Base-by-base conservation (phyloP, 2,888 invertebrate species). In the Ichneumon xanthorius region DNA sequence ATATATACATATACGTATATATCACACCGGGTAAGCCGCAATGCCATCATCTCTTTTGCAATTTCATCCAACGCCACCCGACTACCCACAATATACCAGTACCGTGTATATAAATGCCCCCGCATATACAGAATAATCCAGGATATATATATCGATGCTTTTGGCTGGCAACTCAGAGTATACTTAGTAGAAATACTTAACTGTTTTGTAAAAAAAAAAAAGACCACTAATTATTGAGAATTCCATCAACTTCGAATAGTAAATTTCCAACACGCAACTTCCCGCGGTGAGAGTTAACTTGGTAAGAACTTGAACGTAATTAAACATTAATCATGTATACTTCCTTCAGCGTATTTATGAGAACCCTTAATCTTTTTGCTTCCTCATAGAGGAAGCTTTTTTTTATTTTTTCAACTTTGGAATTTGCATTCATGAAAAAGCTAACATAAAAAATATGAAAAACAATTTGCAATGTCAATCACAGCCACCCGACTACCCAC, bases 31-130 rank as follows among this genome's bases (percentile, higher is more conserved):
- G 16, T 53, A 61, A 80, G 67, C 76, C 71, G 58, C 72, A 50
- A 73, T 73, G 45, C 19, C 53, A 30, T 80, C 50, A 48, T 84
- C 61, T 78, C 68, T 73, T 63, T 73, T 53, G 67, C 65, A 67
- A 77, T 77, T 77, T 77, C 37, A 37, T 16, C 53, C 22, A 67
- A 33, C 40, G 55, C 45, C 65, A 65, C 33, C 33, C 30, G 16
- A 33, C 63, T 63, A 30, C 63, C 63, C 76, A 37, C 45, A 48
- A 63, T 75, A 50, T 30, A 75, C 33, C 40, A 19, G 48, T 50
- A 63, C 19, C 63, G 3, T 45, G 48, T 61, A 14, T 61, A 61
- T 73, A 73, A 73, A 61, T 58, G 26, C 37, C 37, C 19, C 19
- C 26, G 22, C 11, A 72, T 55, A 45, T 58, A 16, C 14, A 61